Evolutionary conservation across 2,797 vertebrate genomes (phyloP), one percentile per base, ranked within the genome.

Genomic region (Pteronotus mesoamericanus): DNA sequence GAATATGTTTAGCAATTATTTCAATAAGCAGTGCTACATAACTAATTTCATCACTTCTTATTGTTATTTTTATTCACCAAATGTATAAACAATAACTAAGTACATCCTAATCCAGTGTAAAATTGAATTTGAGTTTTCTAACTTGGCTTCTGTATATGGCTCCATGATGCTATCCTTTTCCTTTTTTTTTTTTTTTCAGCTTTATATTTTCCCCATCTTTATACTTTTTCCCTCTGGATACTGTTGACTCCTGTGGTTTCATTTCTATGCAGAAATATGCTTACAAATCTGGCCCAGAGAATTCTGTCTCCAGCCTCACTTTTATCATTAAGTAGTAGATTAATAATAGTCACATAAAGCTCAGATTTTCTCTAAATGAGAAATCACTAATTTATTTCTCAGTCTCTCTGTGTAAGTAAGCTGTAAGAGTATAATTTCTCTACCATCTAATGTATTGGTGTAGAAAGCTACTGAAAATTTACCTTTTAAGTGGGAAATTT

Each of bases 1-100:
- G 29, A 89, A 94, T 95, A 44, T 89, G 78, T 89, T 96, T 96
- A 94, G 66, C 22, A 66, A 95, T 96, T 94, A 96, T 89, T 91
- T 83, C 94, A 96, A 86, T 95, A 97, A 95, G 53, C n/a, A 89
- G 80, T 74, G 44, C 48, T 95, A 72, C 32, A 5, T 94, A 86
- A 86, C 42, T 89, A 96, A 94, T 93, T 93, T 89, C 26, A 74
- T 86, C 51, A 86, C 94, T 88, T 95, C 61, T 32, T 53, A 68
- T 57, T 79, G 15, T 89, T 94, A 90, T 95, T 96, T 96, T 87
- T 80, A 96, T 72, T 85, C 75, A 94, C 19, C 29, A 91, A 95
- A 68, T 74, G 21, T 79, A 64, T 53, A 96, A 95, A 89, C 19
- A 86, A 16, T 80, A 93, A 64, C 22, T 66, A 55, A 96, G 51